Base-by-base conservation (phyloP, 2,888 invertebrate genomes). In the Pedicia rivosa region DNA sequence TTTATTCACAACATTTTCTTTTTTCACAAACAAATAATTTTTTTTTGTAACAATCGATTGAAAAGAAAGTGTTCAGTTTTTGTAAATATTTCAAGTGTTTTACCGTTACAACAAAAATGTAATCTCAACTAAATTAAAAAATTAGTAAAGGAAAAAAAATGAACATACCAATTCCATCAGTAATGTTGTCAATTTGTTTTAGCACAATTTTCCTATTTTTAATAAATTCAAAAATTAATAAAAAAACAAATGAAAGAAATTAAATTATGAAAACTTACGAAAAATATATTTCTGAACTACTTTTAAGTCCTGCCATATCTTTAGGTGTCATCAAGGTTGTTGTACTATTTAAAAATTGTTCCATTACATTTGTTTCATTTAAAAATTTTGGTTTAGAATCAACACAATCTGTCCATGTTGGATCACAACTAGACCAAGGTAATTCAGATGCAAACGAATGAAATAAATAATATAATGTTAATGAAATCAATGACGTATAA, bases 401-500 rank as follows among this genome's bases (percentile, higher is more conserved):
- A 2, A 60, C 51, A 42, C 59, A 60, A 19, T 48, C 43, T 8
- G 47, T 43, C 60, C 60, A 60, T 31, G 48, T 51, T 1, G 50
- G 48, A 3, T 65, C 54, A 47, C 83, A 84, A 15, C 65, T 51
- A 0, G 78, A 64, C 84, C 84, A 86, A 0, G 84, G 84, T 33
- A 84, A 56, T 2, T 69, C 66, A 1, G 68, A 47, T 42, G 69
- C 69, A 53, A 80, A 83, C 37, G 83, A 83, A 50, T 74, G 72
- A 5, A 70, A 56, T 47, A 84, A 60, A 56, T 83, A 86, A 57
- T 70, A 81, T 8, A 83, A 48, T 8, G 79, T 78, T 24, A 83
- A 54, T 0, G 76, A 78, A 63, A 83, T 72, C 35, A 84, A 61
- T 0, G 77, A 73, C 36, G 78, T 78, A 54, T 84, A 86, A 56